Evolutionary conservation across 1,140 invertebrate genomes (phyloP).

Genomic region (Ridgeia piscesae): DNA sequence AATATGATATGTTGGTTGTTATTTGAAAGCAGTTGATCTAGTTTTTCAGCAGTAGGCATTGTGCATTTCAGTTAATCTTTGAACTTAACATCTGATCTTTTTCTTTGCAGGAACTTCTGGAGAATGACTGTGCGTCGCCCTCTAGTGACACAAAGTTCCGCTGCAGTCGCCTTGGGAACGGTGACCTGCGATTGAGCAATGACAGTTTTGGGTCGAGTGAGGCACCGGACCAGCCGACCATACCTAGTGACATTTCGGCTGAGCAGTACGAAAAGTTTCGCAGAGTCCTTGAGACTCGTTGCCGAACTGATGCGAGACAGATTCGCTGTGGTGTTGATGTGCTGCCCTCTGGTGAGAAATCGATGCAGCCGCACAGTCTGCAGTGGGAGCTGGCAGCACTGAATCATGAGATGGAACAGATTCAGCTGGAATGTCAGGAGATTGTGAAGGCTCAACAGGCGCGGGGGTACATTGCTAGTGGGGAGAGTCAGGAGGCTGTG

Average conservation of each 20-base stretch:
- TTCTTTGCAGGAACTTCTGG: constrained; percentile 44
- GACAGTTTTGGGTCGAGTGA: constrained; percentile 51
- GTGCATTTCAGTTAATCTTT: background rate
- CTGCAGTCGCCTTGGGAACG: constrained; percentile 19
- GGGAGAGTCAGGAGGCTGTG: background rate
- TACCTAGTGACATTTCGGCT: constrained; percentile 41
- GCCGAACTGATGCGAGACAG: constrained; percentile 32
- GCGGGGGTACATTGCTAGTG: background rate
- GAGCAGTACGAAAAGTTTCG: constrained; percentile 50
- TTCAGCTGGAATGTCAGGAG: constrained; percentile 62
- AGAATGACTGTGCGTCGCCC: constrained; percentile 41
- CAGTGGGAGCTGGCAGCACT: constrained; percentile 61
- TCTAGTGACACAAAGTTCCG: constrained; percentile 36
- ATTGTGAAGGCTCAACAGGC: constrained; percentile 42
- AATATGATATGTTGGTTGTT: background rate
- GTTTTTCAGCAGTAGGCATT: background rate
- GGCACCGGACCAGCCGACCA: constrained; percentile 31
- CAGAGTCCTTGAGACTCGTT: constrained; percentile 46
- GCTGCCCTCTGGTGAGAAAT: constrained; percentile 33
- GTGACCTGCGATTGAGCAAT: constrained; percentile 44
- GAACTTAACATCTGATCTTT: background rate
- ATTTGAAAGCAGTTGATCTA: background rate
- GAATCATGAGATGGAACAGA: constrained; percentile 63
- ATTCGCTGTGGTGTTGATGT: background rate
- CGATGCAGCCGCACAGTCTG: constrained; percentile 53